Evolutionary conservation across 2,888 invertebrate species (phyloP), one percentile per base, ranked within the genome.

Genomic region (Meteorus cinctellus): DNA sequence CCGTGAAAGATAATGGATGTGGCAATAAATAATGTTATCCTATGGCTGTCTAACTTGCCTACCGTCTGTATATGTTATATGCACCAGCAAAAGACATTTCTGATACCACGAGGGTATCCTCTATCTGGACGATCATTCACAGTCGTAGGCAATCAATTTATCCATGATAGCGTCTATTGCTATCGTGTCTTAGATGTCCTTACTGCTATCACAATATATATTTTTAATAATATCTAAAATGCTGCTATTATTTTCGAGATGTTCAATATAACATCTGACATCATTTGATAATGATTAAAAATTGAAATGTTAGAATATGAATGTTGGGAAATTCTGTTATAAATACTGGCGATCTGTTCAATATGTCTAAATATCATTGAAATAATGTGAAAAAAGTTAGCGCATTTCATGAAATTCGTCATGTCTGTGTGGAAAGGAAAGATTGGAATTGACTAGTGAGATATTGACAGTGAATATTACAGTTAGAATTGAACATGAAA

Each of bases 21-120:
- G 81, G 82, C 76, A 81, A 82, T 82, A 82, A 82, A 82, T 82
- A 82, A 82, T 80, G 76, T 74, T 80, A 80, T 82, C 76, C 80
- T 51, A 69, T 74, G 24, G 48, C 59, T 79, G 79, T 79, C 80
- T 68, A 80, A 80, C 77, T 79, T 77, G 72, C 74, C 72, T 73
- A 71, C 75, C 73, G 72, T 71, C 67, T 75, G 67, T 78, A 67
- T 78, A 75, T 69, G 72, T 78, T 75, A 71, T 74, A 71, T 68
- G 67, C 70, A 71, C 63, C 66, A 60, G 65, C 10, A 19, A 55
- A 19, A 73, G 74, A 75, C 70, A 74, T 68, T 66, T 71, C 66
- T 71, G 77, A 77, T 77, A 77, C 62, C 63, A 24, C 66, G 29
- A 66, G 74, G 63, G 73, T 77, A 68, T 71, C 73, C 60, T 48